Conservation (phyloP, 2,113 vertebrate species). For the human (Homo sapiens) region GRCh38 chr14:37145001-37145500, state of each 20-base stretch:
- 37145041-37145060: background rate
- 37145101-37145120: background rate
- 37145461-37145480: background rate
- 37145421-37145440: no score
- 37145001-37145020: background rate
- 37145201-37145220: background rate
- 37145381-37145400: background rate
- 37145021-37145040: background rate
- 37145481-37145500: background rate
- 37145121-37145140: background rate
- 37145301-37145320: background rate
- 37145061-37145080: background rate
- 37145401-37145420: background rate
- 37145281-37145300: background rate
- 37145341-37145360: background rate
- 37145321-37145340: background rate
- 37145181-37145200: background rate
- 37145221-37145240: background rate
- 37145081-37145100: background rate
- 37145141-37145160: background rate
- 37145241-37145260: background rate
- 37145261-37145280: background rate
- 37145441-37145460: background rate
- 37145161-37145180: background rate
- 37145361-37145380: background rate